Conservation (phyloP, 2,888 invertebrate species). For the Meiosimyza platycephala region DNA sequence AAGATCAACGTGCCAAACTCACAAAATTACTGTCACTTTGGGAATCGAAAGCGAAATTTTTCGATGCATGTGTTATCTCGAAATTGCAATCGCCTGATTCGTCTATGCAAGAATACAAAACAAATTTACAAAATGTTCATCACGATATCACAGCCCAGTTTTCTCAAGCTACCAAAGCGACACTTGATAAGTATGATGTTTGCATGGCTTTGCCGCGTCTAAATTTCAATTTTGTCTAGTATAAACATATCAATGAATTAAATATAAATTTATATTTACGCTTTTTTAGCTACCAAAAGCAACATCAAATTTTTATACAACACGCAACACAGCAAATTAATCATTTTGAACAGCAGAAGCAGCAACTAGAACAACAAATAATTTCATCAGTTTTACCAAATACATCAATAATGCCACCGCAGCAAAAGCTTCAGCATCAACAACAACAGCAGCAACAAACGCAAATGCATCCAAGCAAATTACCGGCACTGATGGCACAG, state of each 20-base stretch:
- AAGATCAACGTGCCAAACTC: constrained; percentile 90
- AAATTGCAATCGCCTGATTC: constrained; percentile 88
- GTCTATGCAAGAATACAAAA: constrained; percentile 91
- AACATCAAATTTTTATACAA: constrained; percentile 94
- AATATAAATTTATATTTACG: constrained; percentile 6
- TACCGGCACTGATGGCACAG: constrained; percentile 66
- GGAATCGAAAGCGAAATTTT: constrained; percentile 95
- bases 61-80: constrained; percentile 83
- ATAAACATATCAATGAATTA: neutral
- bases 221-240: neutral
- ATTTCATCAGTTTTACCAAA: constrained; percentile 54
- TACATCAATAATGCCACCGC: constrained; percentile 52
- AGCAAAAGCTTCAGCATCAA: constrained; percentile 47
- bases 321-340: constrained; percentile 92
- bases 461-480: constrained; percentile 45
- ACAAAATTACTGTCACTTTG: constrained; percentile 94
- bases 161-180: constrained; percentile 82
- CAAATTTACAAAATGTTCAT: constrained; percentile 84
- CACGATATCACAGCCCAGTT: constrained; percentile 81
- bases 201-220: neutral
- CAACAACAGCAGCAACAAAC: constrained; percentile 42
- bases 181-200: constrained; percentile 77
- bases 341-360: constrained; percentile 83
- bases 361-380: constrained; percentile 69
- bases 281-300: constrained; percentile 81